These are phyloP conservation scores for Cherax destructor DNA, from an alignment of 1,140 invertebrate genomes.

Conservation along the genomic window DNA sequence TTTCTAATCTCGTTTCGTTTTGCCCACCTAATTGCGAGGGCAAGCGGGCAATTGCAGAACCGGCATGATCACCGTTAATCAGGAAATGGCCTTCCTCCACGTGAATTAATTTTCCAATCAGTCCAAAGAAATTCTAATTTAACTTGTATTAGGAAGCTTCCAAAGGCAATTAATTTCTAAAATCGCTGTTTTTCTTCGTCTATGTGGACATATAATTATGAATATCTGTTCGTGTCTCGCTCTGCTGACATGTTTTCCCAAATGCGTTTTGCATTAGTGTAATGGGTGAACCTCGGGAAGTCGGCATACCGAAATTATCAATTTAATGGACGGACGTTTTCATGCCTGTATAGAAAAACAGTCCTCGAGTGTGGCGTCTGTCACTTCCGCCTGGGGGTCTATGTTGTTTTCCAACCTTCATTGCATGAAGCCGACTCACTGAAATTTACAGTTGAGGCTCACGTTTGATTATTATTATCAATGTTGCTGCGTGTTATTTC, in stretches of 20 bases:
- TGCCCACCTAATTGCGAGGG: background rate
- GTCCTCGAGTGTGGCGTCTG: too few relatives aligned
- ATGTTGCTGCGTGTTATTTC: too few relatives aligned
- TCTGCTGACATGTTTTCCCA: background rate
- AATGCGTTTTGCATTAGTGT: background rate
- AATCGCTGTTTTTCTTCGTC: background rate
- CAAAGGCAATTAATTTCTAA: conserved; percentile 3
- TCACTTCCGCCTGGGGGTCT: too few relatives aligned
- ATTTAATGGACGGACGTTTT: background rate
- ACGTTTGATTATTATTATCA: too few relatives aligned
- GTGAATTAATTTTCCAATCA: conserved; percentile 20
- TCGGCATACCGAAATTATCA: background rate
- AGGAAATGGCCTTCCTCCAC: conserved; percentile 6
- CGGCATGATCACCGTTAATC: background rate
- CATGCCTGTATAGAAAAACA: too few relatives aligned
- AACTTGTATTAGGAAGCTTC: conserved; percentile 7
- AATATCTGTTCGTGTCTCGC: background rate
- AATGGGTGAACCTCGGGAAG: background rate
- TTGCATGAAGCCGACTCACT: too few relatives aligned
- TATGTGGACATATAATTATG: background rate
- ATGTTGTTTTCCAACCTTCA: too few relatives aligned
- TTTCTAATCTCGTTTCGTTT: conserved; percentile 1
- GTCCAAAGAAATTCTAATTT: conserved; percentile 18
- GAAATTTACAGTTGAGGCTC: too few relatives aligned
- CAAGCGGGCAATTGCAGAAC: conserved; percentile 2